Evolutionary conservation across 1,140 invertebrate species (phyloP).

Genomic region (Parasteatoda tepidariorum): DNA sequence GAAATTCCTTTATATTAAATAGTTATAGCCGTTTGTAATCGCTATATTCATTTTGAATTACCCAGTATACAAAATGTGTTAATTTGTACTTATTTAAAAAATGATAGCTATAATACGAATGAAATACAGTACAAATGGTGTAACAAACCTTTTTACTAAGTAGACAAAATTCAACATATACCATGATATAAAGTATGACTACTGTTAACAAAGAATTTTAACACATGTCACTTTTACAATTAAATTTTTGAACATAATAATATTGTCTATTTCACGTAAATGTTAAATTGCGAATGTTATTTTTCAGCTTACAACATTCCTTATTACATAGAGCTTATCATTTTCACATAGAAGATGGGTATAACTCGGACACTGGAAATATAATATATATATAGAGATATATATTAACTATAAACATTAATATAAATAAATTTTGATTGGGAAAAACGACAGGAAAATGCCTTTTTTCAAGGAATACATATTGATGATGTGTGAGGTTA

Average conservation of each 20-base stretch:
- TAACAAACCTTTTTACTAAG: conserved; percentile 61
- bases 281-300: conserved; percentile 36
- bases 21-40: no score
- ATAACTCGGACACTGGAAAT: conserved; percentile 3
- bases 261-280: conserved; percentile 28
- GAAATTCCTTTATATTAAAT: no score
- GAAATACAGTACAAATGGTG: conserved; percentile 46
- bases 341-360: conserved; percentile 36
- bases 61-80: no score
- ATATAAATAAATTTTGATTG: background rate
- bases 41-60: no score
- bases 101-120: background rate
- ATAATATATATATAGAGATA: background rate
- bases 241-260: conserved; percentile 45
- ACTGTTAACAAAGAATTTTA: conserved; percentile 59
- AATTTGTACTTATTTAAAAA: no score
- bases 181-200: conserved; percentile 60
- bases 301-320: conserved; percentile 56
- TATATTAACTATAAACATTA: background rate
- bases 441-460: background rate
- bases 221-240: conserved; percentile 24
- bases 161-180: conserved; percentile 60
- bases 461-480: background rate
- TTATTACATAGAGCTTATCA: conserved; percentile 38
- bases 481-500: background rate